A percentile compares a stretch with the other conserved stretches of the same genome.
Conservation (phyloP, 2,888 invertebrate species). For the Chrysodeixis includens region DNA sequence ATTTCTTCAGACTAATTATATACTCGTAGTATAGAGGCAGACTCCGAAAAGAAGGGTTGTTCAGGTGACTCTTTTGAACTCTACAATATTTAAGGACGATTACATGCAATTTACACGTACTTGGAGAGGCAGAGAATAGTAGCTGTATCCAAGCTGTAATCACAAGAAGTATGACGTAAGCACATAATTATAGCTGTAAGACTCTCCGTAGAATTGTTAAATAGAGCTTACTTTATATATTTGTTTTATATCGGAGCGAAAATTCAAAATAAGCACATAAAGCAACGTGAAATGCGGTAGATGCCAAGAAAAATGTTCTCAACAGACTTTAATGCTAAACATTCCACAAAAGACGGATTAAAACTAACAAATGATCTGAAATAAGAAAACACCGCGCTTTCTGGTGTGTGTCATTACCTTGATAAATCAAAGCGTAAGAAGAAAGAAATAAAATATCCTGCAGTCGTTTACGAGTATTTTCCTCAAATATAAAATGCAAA, state of each 20-base stretch:
- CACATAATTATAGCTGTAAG: background rate
- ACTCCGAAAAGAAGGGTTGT: slow-evolving; percentile 7
- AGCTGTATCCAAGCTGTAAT: no score
- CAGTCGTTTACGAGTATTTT: slow-evolving; percentile 1
- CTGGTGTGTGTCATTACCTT: slow-evolving; percentile 15
- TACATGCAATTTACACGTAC: background rate
- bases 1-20: slow-evolving; percentile 23
- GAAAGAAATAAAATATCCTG: slow-evolving; percentile 5
- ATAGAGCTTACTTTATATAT: background rate
- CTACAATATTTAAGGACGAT: background rate
- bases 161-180: no score
- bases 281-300: slow-evolving; percentile 9
- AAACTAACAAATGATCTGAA: slow-evolving; percentile 16
- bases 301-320: slow-evolving; percentile 18
- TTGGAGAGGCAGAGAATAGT: no score
- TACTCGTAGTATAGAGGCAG: slow-evolving; percentile 20
- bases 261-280: slow-evolving; percentile 11
- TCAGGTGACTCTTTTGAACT: background rate
- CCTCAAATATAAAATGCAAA: slow-evolving; percentile 5
- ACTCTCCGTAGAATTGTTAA: background rate
- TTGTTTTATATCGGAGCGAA: background rate
- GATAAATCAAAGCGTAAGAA: slow-evolving; percentile 3
- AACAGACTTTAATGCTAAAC: slow-evolving; percentile 8
- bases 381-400: slow-evolving; percentile 14
- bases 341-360: slow-evolving; percentile 18